These are phyloP conservation scores for Pachycephus smyrnensis DNA, from an alignment of 2,888 invertebrate genomes.

Conservation along the genomic window DNA sequence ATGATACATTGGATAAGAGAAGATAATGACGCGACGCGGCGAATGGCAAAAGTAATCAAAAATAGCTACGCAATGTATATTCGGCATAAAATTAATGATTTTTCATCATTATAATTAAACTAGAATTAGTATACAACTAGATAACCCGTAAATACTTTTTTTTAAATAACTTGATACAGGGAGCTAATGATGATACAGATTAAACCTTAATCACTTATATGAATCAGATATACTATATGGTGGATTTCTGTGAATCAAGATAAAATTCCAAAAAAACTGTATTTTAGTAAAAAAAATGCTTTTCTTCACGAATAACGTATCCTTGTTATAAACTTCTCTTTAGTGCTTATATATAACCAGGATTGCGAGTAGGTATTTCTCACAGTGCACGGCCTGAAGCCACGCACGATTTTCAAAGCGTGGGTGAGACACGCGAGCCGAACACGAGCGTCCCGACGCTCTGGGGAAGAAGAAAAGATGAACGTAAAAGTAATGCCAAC, in stretches of 20 bases:
- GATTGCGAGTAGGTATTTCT: neutral
- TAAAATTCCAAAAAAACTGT: no score
- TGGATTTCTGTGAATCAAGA: no score
- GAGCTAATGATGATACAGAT: no score
- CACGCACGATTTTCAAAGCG: neutral
- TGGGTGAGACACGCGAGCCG: constrained; percentile 1
- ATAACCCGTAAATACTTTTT: no score
- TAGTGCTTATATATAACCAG: neutral
- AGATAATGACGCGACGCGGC: constrained; percentile 10
- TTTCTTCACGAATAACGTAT: no score
- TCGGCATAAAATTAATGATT: neutral
- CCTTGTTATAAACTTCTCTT: neutral
- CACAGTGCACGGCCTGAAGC: neutral
- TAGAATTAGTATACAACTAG: neutral
- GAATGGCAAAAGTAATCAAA: neutral
- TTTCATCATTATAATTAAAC: neutral
- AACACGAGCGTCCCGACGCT: neutral
- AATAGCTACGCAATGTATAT: neutral
- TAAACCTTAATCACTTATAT: no score
- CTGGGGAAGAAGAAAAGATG: neutral
- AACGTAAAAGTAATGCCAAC: constrained; percentile 21
- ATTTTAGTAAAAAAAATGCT: no score
- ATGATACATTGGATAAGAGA: constrained; percentile 53
- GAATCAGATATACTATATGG: no score
- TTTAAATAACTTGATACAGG: no score